Evolutionary conservation across 37 sponge, comb jelly and placozoan genomes (phyloP).

Genomic region (Mnemiopsis leidyi): DNA sequence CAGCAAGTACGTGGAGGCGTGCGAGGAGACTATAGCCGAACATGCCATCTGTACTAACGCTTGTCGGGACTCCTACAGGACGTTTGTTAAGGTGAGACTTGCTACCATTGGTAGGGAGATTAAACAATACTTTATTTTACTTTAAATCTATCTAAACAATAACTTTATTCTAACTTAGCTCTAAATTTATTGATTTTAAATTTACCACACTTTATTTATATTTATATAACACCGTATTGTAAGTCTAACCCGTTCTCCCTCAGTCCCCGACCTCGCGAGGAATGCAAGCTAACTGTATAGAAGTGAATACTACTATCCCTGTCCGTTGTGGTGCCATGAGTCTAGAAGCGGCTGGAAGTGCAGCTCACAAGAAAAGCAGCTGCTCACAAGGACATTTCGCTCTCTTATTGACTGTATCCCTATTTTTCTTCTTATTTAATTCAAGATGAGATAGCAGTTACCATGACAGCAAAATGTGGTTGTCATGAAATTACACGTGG

Average conservation of each 20-base stretch:
- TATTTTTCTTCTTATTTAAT: neutral
- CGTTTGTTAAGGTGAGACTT: neutral
- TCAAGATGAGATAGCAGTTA: conserved; percentile 25
- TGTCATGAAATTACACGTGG: neutral
- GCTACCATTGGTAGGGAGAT: neutral
- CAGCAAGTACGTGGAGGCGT: neutral
- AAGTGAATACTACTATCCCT: conserved; percentile 46
- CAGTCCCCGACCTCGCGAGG: conserved; percentile 3
- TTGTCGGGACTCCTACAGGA: neutral
- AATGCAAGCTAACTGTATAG: conserved; percentile 27
- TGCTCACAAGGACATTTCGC: neutral
- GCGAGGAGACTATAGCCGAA: neutral
- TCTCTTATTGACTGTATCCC: conserved; percentile 4
- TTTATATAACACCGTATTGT: too few species aligned
- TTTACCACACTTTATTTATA: too few species aligned
- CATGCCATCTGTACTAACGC: neutral
- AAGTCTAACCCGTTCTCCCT: neutral
- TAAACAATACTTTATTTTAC: too few species aligned
- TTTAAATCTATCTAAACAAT: too few species aligned
- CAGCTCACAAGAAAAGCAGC: neutral
- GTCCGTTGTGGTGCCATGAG: conserved; percentile 50
- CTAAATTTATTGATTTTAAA: too few species aligned
- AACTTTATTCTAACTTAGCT: too few species aligned
- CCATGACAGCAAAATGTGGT: neutral
- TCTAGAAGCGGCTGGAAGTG: neutral